Evolutionary conservation across 1,140 invertebrate genomes (phyloP).

Genomic region (Bombyx mori): DNA sequence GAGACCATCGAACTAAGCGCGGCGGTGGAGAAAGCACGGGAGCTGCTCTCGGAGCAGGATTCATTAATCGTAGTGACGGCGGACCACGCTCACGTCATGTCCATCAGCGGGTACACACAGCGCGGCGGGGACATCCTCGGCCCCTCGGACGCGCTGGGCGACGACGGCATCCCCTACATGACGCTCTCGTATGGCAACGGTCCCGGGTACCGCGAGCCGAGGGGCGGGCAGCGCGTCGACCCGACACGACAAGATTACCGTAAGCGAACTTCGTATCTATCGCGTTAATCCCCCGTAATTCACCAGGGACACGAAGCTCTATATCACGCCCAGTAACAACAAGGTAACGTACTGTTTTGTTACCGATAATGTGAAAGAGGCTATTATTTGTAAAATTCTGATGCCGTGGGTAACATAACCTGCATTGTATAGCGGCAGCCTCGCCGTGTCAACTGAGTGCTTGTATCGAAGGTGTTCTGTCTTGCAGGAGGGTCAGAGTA

Average conservation of each 20-base stretch:
- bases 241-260: slow-evolving; percentile 43
- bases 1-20: slow-evolving; percentile 75
- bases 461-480: background rate
- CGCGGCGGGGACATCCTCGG: slow-evolving; percentile 72
- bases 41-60: slow-evolving; percentile 71
- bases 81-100: slow-evolving; percentile 80
- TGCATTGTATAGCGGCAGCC: too few relatives aligned
- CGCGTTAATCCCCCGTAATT: too few relatives aligned
- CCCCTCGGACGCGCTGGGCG: slow-evolving; percentile 54
- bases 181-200: slow-evolving; percentile 84
- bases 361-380: background rate
- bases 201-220: slow-evolving; percentile 71
- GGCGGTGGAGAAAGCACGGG: slow-evolving; percentile 70
- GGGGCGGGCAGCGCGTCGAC: slow-evolving; percentile 46
- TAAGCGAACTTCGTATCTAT: slow-evolving; percentile 23
- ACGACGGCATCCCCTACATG: slow-evolving; percentile 74
- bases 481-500: slow-evolving; percentile 30
- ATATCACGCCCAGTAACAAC: background rate
- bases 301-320: background rate
- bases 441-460: background rate
- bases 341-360: background rate
- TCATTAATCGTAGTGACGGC: slow-evolving; percentile 80
- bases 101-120: slow-evolving; percentile 75
- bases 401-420: too few relatives aligned
- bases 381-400: background rate